phyloP scores from a whole-genome alignment of 2,797 vertebrate genomes.

The Enteromius afrohamiltoni region DNA sequence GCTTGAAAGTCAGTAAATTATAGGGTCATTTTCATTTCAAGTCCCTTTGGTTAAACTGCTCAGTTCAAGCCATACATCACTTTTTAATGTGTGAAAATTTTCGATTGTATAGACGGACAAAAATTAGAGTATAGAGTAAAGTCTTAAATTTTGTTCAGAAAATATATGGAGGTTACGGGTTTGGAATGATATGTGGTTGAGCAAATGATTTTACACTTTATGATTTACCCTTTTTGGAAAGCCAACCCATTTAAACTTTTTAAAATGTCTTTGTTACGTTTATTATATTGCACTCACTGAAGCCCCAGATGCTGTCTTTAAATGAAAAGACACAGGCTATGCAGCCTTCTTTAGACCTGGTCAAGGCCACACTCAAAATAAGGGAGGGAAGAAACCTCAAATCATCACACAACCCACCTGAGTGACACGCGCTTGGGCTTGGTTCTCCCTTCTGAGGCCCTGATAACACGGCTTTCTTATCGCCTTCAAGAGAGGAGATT shows the following conservation, averaged over 20 bases:
- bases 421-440: conserved; percentile 82
- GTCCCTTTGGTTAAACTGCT: not conserved
- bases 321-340: conserved; percentile 39
- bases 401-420: conserved; percentile 73
- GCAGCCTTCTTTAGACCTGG: conserved; percentile 62
- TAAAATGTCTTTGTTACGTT: not conserved
- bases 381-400: conserved; percentile 71
- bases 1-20: not conserved
- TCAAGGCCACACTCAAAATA: conserved; percentile 67
- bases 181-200: not conserved
- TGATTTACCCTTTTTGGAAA: not conserved
- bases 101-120: not conserved
- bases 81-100: not conserved
- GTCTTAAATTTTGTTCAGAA: not conserved
- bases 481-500: conserved; percentile 82
- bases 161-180: not conserved
- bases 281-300: not conserved
- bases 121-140: not conserved
- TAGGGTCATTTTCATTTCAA: not conserved
- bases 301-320: not conserved
- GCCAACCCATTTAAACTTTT: not conserved
- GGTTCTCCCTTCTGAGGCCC: conserved; percentile 78
- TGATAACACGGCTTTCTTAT: conserved; percentile 83
- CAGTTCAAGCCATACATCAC: not conserved
- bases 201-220: not conserved